Base-by-base conservation (phyloP, 2,113 vertebrate genomes). In the Siniperca knerii region DNA sequence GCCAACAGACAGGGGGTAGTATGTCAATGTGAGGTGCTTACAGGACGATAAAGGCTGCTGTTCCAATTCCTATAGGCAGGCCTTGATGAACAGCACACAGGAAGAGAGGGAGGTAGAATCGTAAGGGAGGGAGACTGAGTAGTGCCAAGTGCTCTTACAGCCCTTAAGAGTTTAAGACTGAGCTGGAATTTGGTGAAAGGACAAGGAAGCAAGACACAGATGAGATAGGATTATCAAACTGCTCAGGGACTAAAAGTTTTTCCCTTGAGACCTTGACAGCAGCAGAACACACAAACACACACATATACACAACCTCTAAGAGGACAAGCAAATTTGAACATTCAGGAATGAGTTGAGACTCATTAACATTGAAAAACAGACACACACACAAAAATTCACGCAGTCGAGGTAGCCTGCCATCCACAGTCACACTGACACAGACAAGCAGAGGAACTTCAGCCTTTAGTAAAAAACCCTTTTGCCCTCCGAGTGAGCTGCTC, bases 11-110 rank as follows among this genome's bases (percentile, higher is more conserved):
- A 77, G 76, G 84, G 91, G 84, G 88, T 89, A 90, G 83, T 92
- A 91, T 87, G 89, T 95, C 93, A 92, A 92, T 86, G 89, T 44
- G 86, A 92, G 92, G 90, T 90, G 89, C 93, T 89, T 89, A 91
- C 83, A 86, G 87, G 82, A 85, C 82, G 87, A 92, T 93, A 92
- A 93, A 93, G 79, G 83, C 90, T 90, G 87, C 85, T 76, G 80
- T 78, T 89, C 81, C 76, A 87, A 71, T 79, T 93, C 87, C 87
- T 91, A 92, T 83, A 90, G 86, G 81, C 87, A 83, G 89, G 69
- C 20, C 18, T 75, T 93, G 92, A 92, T 89, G 82, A 90, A 92
- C 90, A 87, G 90, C 86, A 46, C 2, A 16, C 40, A 16, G 33
- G 46, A 60, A 76, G 77, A 40, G 66, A 42, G 57, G 16, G 75